Base-by-base conservation (phyloP, 2,113 vertebrate species). In the Hoplias malabaricus region DNA sequence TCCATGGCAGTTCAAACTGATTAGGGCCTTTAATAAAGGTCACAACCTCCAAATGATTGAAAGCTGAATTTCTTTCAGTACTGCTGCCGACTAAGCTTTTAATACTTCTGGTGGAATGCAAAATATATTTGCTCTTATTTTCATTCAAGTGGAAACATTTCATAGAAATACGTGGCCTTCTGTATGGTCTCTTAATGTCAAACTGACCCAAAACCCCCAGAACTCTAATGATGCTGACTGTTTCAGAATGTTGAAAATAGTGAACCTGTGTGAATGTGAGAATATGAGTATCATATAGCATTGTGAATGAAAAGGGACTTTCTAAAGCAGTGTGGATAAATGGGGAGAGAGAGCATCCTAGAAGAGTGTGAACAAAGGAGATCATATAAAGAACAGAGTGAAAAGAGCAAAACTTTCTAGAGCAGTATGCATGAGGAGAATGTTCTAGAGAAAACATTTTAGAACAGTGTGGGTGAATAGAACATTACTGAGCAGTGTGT, bases 21-120 rank as follows among this genome's bases (percentile, higher is more conserved):
- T 75, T 77, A 80, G 69, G 66, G 61, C 67, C 56, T 75, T 67
- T 80, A 31, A 50, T 61, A 79, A 83, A 83, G 83, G 83, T 80
- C 82, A 83, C 40, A 53, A 50, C 61, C 63, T 74, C 48, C 77
- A 74, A 79, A 81, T 82, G 62, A 83, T 68, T 69, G 77, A 78
- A 82, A 77, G 79, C 77, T 69, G 81, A 68, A 80, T 79, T 75
- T 72, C 19, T 21, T 65, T 61, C 21, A 66, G 43, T 23, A 50
- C 33, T 29, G 33, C 46, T 53, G 42, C 54, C 59, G 46, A 31
- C 29, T 78, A 62, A 63, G 62, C 59, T 80, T 82, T 84, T 53
- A 74, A 34, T 12, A 16, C 48, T 67, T 74, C 23, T 63, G 59
- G 14, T 53, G 61, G 69, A 77, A 73, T 62, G 75, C 33, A 40